These are phyloP conservation scores for Merluccius polli DNA, from an alignment of 2,797 vertebrate genomes.

Conservation along the genomic window DNA sequence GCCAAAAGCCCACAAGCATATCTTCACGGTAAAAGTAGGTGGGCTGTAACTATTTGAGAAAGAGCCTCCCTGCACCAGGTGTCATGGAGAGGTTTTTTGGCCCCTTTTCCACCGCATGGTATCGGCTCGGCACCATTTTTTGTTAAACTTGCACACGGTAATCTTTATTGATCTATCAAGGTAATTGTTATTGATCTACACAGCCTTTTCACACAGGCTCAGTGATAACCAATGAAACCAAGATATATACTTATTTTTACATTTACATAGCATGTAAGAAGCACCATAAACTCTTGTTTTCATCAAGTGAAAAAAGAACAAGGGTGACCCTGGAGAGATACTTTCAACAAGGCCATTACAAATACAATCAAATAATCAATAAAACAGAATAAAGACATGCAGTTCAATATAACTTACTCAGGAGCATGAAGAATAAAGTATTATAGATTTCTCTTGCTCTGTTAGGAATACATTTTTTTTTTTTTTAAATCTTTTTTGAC, in stretches of 20 bases:
- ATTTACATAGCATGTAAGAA: not conserved
- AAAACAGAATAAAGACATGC: no score
- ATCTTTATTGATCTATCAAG: no score
- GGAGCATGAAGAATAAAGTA: no score
- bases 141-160: not conserved
- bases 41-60: not conserved
- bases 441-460: no score
- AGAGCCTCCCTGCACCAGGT: not conserved
- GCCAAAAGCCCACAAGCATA: not conserved
- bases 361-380: no score
- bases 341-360: no score
- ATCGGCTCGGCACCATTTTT: no score
- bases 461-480: no score
- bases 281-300: not conserved
- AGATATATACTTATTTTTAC: not conserved
- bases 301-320: not conserved
- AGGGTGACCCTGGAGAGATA: no score
- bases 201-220: not conserved
- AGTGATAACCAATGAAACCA: not conserved
- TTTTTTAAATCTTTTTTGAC: no score
- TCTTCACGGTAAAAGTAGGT: not conserved
- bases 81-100: not conserved
- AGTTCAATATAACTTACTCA: no score
- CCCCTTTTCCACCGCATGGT: no score
- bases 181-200: not conserved